Conservation (phyloP, 2,797 vertebrate species). For the Gymnocypris eckloni region DNA sequence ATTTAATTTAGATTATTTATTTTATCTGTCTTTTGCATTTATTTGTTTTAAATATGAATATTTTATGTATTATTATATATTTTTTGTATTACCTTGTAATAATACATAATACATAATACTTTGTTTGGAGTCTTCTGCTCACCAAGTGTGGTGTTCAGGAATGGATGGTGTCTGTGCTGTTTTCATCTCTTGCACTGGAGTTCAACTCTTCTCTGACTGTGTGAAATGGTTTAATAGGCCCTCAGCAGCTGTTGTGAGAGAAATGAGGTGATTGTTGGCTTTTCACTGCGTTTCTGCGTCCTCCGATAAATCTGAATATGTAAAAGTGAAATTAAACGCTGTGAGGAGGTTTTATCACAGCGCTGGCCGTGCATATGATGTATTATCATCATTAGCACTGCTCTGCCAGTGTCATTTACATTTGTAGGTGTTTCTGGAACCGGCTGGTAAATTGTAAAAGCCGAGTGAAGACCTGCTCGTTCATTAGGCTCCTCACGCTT, state of each 20-base stretch:
- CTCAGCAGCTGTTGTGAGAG: constrained; percentile 21
- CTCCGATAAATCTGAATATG: constrained; percentile 27
- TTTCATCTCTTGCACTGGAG: not conserved
- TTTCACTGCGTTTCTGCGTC: not conserved
- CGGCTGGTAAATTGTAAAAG: constrained; percentile 25
- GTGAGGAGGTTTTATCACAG: constrained; percentile 26
- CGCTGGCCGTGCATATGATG: constrained; percentile 3
- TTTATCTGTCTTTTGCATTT: not conserved
- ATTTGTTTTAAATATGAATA: not conserved
- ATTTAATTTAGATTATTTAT: not conserved
- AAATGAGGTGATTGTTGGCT: not conserved
- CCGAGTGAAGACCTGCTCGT: not conserved
- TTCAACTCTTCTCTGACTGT: not conserved
- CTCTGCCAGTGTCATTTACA: constrained; percentile 26
- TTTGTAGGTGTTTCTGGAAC: constrained; percentile 27
- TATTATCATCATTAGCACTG: constrained; percentile 26
- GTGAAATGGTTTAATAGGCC: constrained; percentile 27
- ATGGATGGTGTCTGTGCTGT: not conserved
- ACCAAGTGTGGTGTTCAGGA: not conserved
- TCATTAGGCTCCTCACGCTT: no score
- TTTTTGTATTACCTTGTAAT: not conserved
- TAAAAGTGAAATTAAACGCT: constrained; percentile 39
- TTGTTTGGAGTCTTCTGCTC: no score
- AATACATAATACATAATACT: no score
- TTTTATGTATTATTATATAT: not conserved